phyloP scores from a whole-genome alignment of 2,797 vertebrate genomes.

The Chiroxiphia lanceolata region DNA sequence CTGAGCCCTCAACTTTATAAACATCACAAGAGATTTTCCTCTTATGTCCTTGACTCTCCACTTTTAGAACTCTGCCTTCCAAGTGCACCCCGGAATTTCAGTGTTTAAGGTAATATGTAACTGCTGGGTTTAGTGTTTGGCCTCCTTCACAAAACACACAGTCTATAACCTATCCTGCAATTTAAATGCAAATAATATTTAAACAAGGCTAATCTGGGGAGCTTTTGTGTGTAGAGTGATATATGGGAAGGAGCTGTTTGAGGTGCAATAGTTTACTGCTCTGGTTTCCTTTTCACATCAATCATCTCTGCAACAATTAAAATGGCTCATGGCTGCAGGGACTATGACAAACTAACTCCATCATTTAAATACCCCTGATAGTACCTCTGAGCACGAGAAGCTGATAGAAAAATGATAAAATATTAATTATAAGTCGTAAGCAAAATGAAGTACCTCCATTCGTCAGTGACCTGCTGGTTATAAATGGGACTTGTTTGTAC shows the following conservation, averaged over 20 bases:
- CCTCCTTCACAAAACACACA: slow-evolving; percentile 44
- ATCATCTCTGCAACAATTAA: slow-evolving; percentile 68
- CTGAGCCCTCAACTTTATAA: neutral
- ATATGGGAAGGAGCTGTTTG: slow-evolving; percentile 49
- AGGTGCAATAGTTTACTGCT: slow-evolving; percentile 35
- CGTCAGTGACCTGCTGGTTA: slow-evolving; percentile 39
- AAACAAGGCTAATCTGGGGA: slow-evolving; percentile 71
- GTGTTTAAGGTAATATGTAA: neutral
- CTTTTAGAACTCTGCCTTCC: neutral
- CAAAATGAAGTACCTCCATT: slow-evolving; percentile 11
- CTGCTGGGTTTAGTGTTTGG: slow-evolving; percentile 63
- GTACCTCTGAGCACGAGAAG: slow-evolving; percentile 7
- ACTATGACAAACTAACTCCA: slow-evolving; percentile 37
- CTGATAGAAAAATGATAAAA: slow-evolving; percentile 52
- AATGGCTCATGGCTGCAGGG: slow-evolving; percentile 40
- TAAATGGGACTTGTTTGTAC: neutral
- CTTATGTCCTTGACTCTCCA: neutral
- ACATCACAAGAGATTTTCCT: slow-evolving; percentile 4
- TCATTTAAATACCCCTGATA: slow-evolving; percentile 29
- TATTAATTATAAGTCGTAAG: slow-evolving; percentile 67
- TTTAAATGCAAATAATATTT: slow-evolving; percentile 78
- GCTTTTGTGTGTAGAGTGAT: slow-evolving; percentile 58
- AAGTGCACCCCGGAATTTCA: neutral
- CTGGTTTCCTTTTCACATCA: slow-evolving; percentile 49
- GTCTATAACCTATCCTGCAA: slow-evolving; percentile 40